Evolutionary conservation across 2,113 vertebrate genomes (phyloP).

Genomic region (Microcebus jonahi): DNA sequence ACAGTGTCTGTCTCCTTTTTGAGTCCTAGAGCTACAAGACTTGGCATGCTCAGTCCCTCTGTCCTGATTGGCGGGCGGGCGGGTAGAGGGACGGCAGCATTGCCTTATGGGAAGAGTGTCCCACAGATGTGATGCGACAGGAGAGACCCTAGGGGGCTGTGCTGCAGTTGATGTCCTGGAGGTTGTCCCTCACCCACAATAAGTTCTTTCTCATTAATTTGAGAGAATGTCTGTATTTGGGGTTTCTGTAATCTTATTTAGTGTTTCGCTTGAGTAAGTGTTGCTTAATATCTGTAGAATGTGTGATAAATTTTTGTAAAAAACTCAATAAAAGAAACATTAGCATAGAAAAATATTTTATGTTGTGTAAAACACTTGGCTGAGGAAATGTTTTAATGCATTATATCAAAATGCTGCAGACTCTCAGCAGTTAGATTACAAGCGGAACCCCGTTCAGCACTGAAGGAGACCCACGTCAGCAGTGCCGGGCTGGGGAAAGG

Average conservation of each 20-base stretch:
- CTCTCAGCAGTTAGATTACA: neutral
- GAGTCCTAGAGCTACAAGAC: too few relatives aligned
- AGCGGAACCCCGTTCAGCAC: neutral
- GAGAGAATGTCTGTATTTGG: constrained; percentile 67
- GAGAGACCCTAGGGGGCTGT: neutral
- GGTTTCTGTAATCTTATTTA: constrained; percentile 77
- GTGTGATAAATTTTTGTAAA: constrained; percentile 77
- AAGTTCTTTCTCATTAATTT: constrained; percentile 54
- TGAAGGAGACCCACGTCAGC: neutral
- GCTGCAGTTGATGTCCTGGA: neutral
- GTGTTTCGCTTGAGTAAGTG: constrained; percentile 76
- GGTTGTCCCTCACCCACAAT: neutral
- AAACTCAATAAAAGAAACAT: constrained; percentile 80
- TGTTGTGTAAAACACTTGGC: constrained; percentile 81
- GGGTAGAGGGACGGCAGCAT: too few relatives aligned
- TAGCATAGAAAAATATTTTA: constrained; percentile 80
- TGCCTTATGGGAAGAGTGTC: neutral
- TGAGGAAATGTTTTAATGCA: constrained; percentile 76
- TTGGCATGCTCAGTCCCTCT: neutral
- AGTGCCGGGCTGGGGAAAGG: neutral
- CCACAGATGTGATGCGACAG: fast-evolving
- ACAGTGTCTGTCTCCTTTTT: neutral
- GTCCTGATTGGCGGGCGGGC: too few relatives aligned
- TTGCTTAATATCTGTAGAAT: constrained; percentile 79
- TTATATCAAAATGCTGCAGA: constrained; percentile 73